These are phyloP conservation scores for Actenoides hombroni DNA, from an alignment of 2,113 vertebrate species.

Conservation along the genomic window DNA sequence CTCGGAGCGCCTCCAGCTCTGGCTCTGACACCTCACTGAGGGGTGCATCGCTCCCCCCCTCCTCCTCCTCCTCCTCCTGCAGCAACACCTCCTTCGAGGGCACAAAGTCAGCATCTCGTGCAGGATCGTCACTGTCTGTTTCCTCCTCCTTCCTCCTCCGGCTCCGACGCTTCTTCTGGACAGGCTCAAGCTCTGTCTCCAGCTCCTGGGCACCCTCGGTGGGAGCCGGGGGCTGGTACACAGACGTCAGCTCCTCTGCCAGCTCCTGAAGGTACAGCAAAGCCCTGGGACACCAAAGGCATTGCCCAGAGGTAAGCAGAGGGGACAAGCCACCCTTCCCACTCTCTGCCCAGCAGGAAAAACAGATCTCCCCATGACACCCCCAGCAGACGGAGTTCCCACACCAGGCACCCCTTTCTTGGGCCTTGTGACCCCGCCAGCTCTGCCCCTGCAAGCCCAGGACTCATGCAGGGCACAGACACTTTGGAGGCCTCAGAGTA, in stretches of 20 bases:
- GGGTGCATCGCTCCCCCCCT: slow-evolving; percentile 12
- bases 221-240: slow-evolving; percentile 12
- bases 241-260: slow-evolving; percentile 76
- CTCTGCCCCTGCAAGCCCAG: neutral
- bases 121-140: neutral
- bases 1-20: slow-evolving; percentile 38
- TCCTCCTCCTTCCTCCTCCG: slow-evolving; percentile 67
- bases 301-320: neutral
- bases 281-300: slow-evolving; percentile 75
- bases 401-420: fast-evolving
- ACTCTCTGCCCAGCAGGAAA: too few relatives aligned
- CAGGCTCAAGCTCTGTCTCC: neutral
- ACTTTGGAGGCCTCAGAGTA: too few relatives aligned
- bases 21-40: slow-evolving; percentile 70
- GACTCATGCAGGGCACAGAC: neutral
- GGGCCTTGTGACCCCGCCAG: neutral
- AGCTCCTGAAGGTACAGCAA: slow-evolving; percentile 89
- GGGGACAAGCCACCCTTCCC: neutral
- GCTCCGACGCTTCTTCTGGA: slow-evolving; percentile 33
- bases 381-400: neutral
- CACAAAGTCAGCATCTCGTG: slow-evolving; percentile 84
- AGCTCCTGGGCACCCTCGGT: neutral
- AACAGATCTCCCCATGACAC: too few relatives aligned
- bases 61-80: slow-evolving; percentile 69
- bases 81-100: slow-evolving; percentile 65